Evolutionary conservation across 1,140 invertebrate genomes (phyloP).

Genomic region (Drosophila arizonae): DNA sequence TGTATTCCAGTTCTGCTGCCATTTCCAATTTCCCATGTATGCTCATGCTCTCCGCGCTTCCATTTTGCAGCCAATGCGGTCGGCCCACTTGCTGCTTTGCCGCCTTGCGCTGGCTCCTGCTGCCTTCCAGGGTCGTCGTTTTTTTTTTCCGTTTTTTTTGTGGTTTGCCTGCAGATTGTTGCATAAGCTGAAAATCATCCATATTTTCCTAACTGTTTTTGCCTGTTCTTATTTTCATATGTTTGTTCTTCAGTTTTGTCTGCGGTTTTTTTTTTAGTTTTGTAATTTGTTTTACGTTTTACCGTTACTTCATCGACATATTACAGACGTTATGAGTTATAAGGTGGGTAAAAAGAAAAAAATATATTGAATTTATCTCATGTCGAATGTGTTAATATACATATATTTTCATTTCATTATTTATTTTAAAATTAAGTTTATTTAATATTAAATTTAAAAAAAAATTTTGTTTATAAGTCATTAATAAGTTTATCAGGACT

Average conservation of each 20-base stretch:
- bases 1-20: conserved; percentile 44
- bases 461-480: background rate
- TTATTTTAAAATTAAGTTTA: conserved; percentile 16
- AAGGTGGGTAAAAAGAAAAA: conserved; percentile 65
- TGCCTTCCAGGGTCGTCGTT: conserved; percentile 63
- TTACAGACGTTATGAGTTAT: conserved; percentile 55
- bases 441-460: conserved; percentile 1
- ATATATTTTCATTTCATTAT: conserved; percentile 34
- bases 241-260: conserved; percentile 39
- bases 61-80: conserved; percentile 59
- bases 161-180: conserved; percentile 65
- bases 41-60: conserved; percentile 38
- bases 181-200: conserved; percentile 65
- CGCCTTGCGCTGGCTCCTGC: conserved; percentile 37
- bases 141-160: conserved; percentile 23
- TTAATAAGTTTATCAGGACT: background rate
- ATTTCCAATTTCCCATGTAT: conserved; percentile 41
- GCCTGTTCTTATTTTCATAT: conserved; percentile 20
- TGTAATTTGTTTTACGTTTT: conserved; percentile 25
- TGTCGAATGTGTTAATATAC: conserved; percentile 7
- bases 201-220: conserved; percentile 29
- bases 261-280: conserved; percentile 31
- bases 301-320: conserved; percentile 26
- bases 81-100: conserved; percentile 75
- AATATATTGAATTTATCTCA: background rate